phyloP scores from a whole-genome alignment of 2,113 vertebrate genomes.

The Cavia aperea region DNA sequence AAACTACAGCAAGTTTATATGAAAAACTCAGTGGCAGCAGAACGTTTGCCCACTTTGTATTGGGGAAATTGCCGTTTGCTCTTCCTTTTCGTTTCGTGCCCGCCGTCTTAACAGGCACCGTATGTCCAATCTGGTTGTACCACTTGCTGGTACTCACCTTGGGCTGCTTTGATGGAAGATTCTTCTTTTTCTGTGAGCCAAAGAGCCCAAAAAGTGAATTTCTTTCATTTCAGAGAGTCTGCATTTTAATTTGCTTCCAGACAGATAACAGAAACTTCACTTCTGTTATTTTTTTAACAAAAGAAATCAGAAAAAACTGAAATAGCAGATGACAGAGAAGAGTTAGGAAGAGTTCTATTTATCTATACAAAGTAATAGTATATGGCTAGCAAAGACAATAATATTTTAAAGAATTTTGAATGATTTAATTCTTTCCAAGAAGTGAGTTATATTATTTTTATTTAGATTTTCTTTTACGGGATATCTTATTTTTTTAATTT shows the following conservation, averaged over 20 bases:
- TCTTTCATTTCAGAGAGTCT: background rate
- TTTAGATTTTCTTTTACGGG: background rate
- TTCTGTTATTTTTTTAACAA: background rate
- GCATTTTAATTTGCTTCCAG: background rate
- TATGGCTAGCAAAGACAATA: background rate
- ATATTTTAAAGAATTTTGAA: conserved; percentile 21
- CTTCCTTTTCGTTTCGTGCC: background rate
- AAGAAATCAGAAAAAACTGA: background rate
- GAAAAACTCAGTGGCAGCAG: background rate
- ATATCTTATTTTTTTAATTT: background rate
- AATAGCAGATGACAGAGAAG: background rate
- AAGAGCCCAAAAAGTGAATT: background rate
- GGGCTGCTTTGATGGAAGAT: background rate
- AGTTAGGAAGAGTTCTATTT: background rate
- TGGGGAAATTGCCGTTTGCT: background rate
- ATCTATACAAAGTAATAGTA: background rate
- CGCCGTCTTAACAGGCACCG: background rate
- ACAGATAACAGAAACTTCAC: background rate
- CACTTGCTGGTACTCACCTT: background rate
- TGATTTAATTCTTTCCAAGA: background rate
- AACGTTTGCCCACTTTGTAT: background rate
- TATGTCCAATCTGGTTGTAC: background rate
- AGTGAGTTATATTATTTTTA: background rate
- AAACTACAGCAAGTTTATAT: background rate
- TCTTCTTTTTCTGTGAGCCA: background rate